Evolutionary conservation across 2,888 invertebrate species (phyloP).

Genomic region (Sarcophaga carnaria): DNA sequence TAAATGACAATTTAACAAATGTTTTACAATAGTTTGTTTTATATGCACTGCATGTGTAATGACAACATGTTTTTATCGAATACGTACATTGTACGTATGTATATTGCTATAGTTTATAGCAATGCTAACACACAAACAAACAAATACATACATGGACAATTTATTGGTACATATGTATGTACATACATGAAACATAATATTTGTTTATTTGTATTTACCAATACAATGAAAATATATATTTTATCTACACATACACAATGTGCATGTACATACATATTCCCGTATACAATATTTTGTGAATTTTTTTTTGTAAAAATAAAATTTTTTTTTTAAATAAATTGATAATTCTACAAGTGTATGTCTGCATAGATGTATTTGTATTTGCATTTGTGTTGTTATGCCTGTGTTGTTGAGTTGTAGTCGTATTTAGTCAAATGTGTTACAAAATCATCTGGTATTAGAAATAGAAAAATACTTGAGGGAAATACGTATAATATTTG

Average conservation of each 20-base stretch:
- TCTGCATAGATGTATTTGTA: too few species aligned
- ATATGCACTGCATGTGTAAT: constrained; percentile 49
- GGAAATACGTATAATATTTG: not conserved
- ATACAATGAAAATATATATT: not conserved
- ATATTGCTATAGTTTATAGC: constrained; percentile 28
- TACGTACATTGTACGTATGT: not conserved
- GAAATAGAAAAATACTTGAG: not conserved
- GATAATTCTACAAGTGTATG: not conserved
- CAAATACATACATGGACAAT: not conserved
- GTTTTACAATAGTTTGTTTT: constrained; percentile 52
- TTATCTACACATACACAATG: not conserved
- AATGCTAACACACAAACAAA: not conserved
- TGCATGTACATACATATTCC: too few species aligned
- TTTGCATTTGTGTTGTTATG: not conserved
- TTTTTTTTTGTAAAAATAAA: not conserved
- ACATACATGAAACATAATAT: not conserved
- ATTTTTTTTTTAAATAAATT: constrained; percentile 11
- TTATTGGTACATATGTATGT: constrained; percentile 9
- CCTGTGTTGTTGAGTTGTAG: not conserved
- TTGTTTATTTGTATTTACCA: not conserved
- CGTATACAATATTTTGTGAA: not conserved
- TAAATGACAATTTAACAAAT: constrained; percentile 59
- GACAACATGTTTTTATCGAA: constrained; percentile 52
- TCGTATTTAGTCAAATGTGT: constrained; percentile 16
- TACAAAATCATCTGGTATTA: constrained; percentile 19